Conservation (phyloP, 1,140 invertebrate species). For the Diprion similis region DNA sequence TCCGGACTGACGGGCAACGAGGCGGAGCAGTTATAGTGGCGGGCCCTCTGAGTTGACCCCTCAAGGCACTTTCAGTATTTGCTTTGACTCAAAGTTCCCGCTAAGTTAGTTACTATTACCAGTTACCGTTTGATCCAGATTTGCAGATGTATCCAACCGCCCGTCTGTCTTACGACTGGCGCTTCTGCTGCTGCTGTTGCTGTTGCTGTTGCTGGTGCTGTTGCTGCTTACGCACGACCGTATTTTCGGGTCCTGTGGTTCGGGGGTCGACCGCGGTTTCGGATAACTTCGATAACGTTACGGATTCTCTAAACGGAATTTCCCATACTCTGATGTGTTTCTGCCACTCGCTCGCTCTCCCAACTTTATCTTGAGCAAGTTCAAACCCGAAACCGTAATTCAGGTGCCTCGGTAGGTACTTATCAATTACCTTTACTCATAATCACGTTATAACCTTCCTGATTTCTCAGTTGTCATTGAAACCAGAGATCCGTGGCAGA, state of each 20-base stretch:
- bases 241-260: not conserved
- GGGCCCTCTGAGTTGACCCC: conserved; percentile 31
- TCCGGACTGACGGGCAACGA: conserved; percentile 33
- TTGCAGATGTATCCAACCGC: not conserved
- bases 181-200: no score
- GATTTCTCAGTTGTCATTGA: not conserved
- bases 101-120: conserved; percentile 38
- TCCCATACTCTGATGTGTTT: not conserved
- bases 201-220: no score
- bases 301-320: conserved; percentile 1
- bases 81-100: conserved; percentile 48
- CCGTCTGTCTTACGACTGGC: no score
- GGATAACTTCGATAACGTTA: conserved; percentile 5
- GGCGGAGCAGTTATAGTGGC: conserved; percentile 12
- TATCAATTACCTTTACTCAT: not conserved
- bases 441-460: not conserved
- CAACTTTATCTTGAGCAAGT: not conserved
- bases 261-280: conserved; percentile 1
- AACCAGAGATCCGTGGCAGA: not conserved
- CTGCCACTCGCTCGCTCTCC: no score
- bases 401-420: not conserved
- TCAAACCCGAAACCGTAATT: not conserved
- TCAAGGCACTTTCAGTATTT: conserved; percentile 45
- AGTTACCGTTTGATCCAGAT: conserved; percentile 9
- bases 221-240: not conserved